These are phyloP conservation scores for Rutilus rutilus DNA, from an alignment of 2,113 vertebrate genomes.

Conservation along the genomic window DNA sequence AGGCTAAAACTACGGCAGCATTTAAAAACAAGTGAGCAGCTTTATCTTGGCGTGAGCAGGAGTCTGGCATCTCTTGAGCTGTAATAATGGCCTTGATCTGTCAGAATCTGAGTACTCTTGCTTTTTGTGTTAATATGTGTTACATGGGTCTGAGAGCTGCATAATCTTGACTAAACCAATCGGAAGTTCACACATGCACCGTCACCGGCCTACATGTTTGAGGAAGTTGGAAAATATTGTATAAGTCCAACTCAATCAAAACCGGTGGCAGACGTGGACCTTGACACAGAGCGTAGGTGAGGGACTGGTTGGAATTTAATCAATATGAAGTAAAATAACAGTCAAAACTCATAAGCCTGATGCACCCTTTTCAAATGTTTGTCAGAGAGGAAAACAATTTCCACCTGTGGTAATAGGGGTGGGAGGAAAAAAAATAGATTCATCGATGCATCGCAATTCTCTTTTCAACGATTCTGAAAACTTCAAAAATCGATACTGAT, in stretches of 20 bases:
- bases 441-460: not conserved
- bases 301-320: slow-evolving; percentile 4
- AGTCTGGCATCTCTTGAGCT: slow-evolving; percentile 19
- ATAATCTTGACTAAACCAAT: slow-evolving; percentile 43
- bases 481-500: not conserved
- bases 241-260: slow-evolving; percentile 12
- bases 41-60: slow-evolving; percentile 9
- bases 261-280: slow-evolving; percentile 12
- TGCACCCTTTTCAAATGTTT: not conserved
- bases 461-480: not conserved
- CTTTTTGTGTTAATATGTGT: slow-evolving; percentile 15
- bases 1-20: not conserved
- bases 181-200: not conserved
- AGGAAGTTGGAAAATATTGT: slow-evolving; percentile 13
- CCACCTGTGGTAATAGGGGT: not conserved
- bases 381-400: not conserved
- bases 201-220: not conserved
- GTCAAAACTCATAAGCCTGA: not conserved
- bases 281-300: slow-evolving; percentile 17
- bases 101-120: slow-evolving; percentile 30
- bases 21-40: not conserved
- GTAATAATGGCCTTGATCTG: slow-evolving; percentile 22
- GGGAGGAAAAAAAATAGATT: not conserved
- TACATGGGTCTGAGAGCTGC: slow-evolving; percentile 44
- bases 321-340: slow-evolving; percentile 3